Base-by-base conservation (phyloP, 2,113 vertebrate species). In the Phoenicopterus ruber region DNA sequence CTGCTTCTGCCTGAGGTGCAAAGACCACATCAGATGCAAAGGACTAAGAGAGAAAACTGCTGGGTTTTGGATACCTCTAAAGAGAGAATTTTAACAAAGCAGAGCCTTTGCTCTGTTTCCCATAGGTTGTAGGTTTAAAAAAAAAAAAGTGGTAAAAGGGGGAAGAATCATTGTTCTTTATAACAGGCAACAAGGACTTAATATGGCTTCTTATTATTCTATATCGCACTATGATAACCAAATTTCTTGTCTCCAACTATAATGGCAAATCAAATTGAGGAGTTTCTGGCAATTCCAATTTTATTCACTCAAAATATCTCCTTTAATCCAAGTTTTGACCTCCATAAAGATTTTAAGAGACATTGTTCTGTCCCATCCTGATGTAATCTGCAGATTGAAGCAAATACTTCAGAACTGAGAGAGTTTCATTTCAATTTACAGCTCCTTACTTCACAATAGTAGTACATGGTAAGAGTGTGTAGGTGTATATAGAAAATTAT, bases 1-100 rank as follows among this genome's bases (percentile, higher is more conserved):
- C 76, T 83, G 72, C 74, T 96, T 88, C 96, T 97, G 94, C 96
- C 95, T 97, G 94, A 97, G 91, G 96, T 96, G 87, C 91, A 96
- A 92, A 97, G 94, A 96, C 89, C 70, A 96, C 91, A 96, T 97
- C 94, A 96, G 93, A 97, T 96, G 93, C 89, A 97, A 96, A 94
- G 76, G 40, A 65, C 62, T 90, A 80, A 96, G 96, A 97, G 97
- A 93, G 94, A 96, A 96, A 96, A 97, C 89, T 96, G 81, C 92
- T 95, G 95, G 92, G 94, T 94, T 97, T 97, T 94, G 89, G 94
- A 95, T 89, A 87, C 25, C 69, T 93, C 82, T 94, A 66, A 95
- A 94, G 73, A 95, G 57, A 94, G 94, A 95, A 95, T 95, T 97
- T 92, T 93, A 96, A 96, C 86, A 96, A 94, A 96, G 94, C 29